These are phyloP conservation scores for Macrobrachium nipponense DNA, from an alignment of 1,140 invertebrate species.

Conservation along the genomic window DNA sequence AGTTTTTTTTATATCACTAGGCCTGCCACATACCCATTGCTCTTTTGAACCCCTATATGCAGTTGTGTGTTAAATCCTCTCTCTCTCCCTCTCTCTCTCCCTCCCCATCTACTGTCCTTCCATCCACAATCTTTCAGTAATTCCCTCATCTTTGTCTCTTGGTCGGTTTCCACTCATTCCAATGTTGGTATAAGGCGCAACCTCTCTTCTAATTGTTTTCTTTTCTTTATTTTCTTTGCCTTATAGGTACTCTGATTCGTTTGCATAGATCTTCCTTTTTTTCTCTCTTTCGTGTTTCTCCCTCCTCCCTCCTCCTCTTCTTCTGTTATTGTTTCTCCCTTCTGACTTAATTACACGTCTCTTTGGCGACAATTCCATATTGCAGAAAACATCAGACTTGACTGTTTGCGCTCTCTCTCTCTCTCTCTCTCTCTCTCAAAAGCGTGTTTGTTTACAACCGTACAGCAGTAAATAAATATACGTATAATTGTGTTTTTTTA, in stretches of 20 bases:
- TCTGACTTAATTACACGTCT: too few species aligned
- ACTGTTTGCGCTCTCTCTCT: too few species aligned
- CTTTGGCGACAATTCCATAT: background rate
- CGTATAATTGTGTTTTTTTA: too few species aligned
- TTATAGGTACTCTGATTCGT: background rate
- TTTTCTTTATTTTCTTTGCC: background rate
- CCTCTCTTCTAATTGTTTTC: background rate
- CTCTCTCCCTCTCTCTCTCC: conserved; percentile 12
- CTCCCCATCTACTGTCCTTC: background rate
- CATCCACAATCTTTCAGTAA: background rate
- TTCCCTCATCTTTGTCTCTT: conserved; percentile 1
- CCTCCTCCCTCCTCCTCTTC: background rate
- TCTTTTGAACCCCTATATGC: too few species aligned
- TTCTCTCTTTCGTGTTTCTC: background rate
- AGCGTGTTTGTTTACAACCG: too few species aligned
- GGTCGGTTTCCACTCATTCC: background rate
- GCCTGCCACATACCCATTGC: too few species aligned
- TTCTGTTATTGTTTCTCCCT: background rate
- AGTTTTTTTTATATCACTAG: too few species aligned
- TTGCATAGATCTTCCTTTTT: background rate
- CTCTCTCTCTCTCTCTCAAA: too few species aligned
- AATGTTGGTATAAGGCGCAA: too few species aligned
- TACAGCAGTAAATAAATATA: too few species aligned
- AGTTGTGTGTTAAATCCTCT: background rate
- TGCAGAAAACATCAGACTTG: too few species aligned